Evolutionary conservation across 2,888 invertebrate species (phyloP).

Genomic region (Drosophila parthenogenetica): DNA sequence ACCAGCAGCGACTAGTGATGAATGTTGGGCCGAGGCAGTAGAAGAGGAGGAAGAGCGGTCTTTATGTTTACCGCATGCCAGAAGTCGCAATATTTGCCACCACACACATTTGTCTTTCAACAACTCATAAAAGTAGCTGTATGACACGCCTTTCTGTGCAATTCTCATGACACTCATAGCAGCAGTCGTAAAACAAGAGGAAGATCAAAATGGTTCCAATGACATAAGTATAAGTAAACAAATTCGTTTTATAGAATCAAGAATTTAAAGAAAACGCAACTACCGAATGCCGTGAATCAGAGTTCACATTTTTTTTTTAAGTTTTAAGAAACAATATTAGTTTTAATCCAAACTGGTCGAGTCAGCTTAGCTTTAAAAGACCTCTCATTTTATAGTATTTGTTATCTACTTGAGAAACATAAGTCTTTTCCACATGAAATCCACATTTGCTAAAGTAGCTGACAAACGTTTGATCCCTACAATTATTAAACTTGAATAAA

Average conservation of each 20-base stretch:
- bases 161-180: slow-evolving; percentile 27
- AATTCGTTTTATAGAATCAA: background rate
- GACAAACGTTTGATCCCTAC: too few relatives aligned
- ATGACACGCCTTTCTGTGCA: slow-evolving; percentile 42
- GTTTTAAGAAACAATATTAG: too few relatives aligned
- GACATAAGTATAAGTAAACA: slow-evolving; percentile 15
- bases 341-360: too few relatives aligned
- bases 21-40: background rate
- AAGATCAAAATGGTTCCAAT: slow-evolving; percentile 21
- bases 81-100: slow-evolving; percentile 33
- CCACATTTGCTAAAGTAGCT: too few relatives aligned
- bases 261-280: background rate
- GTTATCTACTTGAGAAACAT: too few relatives aligned
- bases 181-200: background rate
- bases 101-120: slow-evolving; percentile 23
- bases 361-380: too few relatives aligned
- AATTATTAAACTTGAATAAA: too few relatives aligned
- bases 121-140: slow-evolving; percentile 35
- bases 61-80: slow-evolving; percentile 5
- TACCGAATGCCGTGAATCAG: background rate
- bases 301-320: too few relatives aligned
- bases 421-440: too few relatives aligned
- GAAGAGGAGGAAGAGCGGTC: background rate
- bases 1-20: slow-evolving; percentile 5
- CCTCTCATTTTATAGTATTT: too few relatives aligned